Percentiles rank a stretch among this genome's conserved stretches.
These are phyloP conservation scores for Hormaphis cornu DNA, from an alignment of 1,140 invertebrate species.

Conservation along the genomic window DNA sequence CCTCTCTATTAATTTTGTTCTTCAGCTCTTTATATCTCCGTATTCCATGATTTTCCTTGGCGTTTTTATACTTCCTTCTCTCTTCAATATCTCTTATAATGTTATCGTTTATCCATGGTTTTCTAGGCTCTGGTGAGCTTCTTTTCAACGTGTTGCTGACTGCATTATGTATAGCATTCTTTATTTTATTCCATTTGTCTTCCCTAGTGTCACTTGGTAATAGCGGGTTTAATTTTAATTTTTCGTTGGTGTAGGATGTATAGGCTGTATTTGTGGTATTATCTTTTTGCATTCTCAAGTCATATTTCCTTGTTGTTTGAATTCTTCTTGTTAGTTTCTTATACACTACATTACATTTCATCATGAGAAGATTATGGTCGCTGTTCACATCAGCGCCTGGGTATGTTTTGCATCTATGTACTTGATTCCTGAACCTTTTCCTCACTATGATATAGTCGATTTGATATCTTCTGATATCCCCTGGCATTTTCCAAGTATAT, in stretches of 20 bases:
- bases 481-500: constrained; percentile 41
- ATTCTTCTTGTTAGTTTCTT: not conserved
- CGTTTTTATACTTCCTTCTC: too few species aligned
- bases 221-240: constrained; percentile 5
- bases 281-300: not conserved
- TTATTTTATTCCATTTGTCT: not conserved
- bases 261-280: not conserved
- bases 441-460: constrained; percentile 41
- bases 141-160: not conserved
- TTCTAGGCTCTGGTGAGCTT: constrained; percentile 23
- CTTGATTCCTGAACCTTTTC: constrained; percentile 38
- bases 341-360: constrained; percentile 15
- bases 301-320: not conserved
- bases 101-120: too few species aligned
- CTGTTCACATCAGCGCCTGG: constrained; percentile 34
- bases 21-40: too few species aligned
- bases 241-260: constrained; percentile 3
- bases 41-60: too few species aligned
- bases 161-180: not conserved
- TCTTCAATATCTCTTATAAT: too few species aligned
- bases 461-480: constrained; percentile 40
- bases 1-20: too few species aligned
- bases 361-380: constrained; percentile 40
- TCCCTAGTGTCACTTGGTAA: not conserved
- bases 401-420: constrained; percentile 39